phyloP scores from a whole-genome alignment of 1,140 invertebrate species.

The Stegodyphus mimosarum region DNA sequence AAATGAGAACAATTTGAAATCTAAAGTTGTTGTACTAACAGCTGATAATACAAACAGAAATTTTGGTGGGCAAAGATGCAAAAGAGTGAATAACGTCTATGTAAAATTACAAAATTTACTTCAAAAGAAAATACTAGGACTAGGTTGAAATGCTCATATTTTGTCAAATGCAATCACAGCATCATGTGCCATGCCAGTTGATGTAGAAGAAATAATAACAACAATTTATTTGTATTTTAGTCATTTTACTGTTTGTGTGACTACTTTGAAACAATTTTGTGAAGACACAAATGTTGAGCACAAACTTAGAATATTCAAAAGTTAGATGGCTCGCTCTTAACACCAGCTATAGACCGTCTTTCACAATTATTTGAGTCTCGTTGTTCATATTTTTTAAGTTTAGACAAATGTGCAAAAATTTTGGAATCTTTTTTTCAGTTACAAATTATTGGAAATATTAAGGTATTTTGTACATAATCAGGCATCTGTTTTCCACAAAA shows the following conservation, averaged over 20 bases:
- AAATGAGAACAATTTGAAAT: constrained; percentile 6
- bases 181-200: background rate
- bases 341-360: background rate
- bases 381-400: constrained; percentile 14
- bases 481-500: constrained; percentile 16
- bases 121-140: constrained; percentile 23
- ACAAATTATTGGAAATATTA: constrained; percentile 12
- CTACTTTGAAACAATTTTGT: background rate
- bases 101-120: too few species aligned
- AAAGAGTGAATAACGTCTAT: constrained; percentile 26
- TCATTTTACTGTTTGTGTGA: background rate
- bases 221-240: constrained; percentile 14
- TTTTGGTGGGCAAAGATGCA: constrained; percentile 25
- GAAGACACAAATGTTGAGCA: constrained; percentile 6
- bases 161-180: constrained; percentile 15
- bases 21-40: constrained; percentile 9
- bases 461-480: constrained; percentile 22
- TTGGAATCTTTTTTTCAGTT: background rate
- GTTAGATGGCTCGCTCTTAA: constrained; percentile 8
- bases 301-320: background rate
- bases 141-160: constrained; percentile 24
- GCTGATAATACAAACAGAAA: constrained; percentile 29
- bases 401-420: constrained; percentile 16
- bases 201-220: constrained; percentile 17
- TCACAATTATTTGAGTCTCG: background rate